A percentile compares a stretch with the other conserved stretches of the same genome.
These are phyloP conservation scores for Athene noctua DNA, from an alignment of 2,113 vertebrate genomes.

Conservation along the genomic window DNA sequence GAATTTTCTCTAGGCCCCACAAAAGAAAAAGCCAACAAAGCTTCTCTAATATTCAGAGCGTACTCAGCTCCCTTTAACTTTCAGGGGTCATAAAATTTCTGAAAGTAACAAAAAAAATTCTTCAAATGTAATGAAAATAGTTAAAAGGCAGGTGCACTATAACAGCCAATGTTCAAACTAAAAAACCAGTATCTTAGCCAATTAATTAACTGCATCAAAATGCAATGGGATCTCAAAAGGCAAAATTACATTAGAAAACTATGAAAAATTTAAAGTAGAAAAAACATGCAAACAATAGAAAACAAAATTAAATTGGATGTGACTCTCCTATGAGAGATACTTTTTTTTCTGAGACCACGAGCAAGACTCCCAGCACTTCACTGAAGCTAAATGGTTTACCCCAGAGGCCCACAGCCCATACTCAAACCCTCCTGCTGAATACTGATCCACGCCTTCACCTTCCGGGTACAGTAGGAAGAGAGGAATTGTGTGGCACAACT, in stretches of 20 bases:
- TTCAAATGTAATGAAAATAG: background rate
- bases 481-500: background rate
- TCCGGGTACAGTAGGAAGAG: background rate
- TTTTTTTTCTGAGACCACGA: background rate
- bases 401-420: background rate
- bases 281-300: fast-evolving
- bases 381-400: background rate
- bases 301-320: background rate
- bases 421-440: background rate
- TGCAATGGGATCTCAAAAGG: background rate
- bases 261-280: background rate
- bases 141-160: background rate
- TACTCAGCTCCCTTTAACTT: background rate
- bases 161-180: background rate
- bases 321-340: background rate
- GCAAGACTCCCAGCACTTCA: background rate
- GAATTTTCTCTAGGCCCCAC: background rate
- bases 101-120: background rate
- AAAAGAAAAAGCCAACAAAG: background rate
- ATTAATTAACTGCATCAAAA: background rate
- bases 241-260: background rate
- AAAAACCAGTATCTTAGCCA: background rate
- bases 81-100: background rate
- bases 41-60: background rate
- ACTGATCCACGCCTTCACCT: background rate